Base-by-base conservation (phyloP, 2,113 vertebrate species). In the Machaerirhynchus nigripectus region DNA sequence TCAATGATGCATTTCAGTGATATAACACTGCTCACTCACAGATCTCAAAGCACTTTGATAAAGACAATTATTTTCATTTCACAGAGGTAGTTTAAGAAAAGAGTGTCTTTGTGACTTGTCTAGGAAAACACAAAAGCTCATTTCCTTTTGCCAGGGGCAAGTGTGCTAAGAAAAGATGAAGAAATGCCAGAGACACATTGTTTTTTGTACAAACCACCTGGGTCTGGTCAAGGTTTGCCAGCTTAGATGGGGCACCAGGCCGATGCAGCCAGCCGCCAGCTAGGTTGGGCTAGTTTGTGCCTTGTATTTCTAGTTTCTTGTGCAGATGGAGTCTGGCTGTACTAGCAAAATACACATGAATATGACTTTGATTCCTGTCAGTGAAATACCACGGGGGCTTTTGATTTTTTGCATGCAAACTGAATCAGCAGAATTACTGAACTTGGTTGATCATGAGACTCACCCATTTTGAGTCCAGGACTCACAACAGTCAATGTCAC, bases 341-440 rank as follows among this genome's bases (percentile, higher is more conserved):
- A 77, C 30, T 35, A 60, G 27, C 5, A 87, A 95, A 93, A 82
- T n/a, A 67, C 17, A 47, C 27, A 9, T 0, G 1, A 35, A 67
- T 35, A 47, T 84, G 35, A 47, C 37, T 70, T 84, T 2, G 11
- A 4, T 27, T 84, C 56, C 31, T 65, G 24, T 27, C 13, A 57
- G 42, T 33, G 37, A 77, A 84, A 63, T 42, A 71, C 16, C 9
- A 11, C 21, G 11, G n/a, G 37, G 14, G 11, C 17, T 91, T 86
- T 89, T 33, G n/a, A 23, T 21, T 75, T 9, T 84, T 77, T 0
- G 0, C 1, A 0, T 64, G 64, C n/a, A 74, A 89, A 86, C 28
- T 28, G 60, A 74, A 55, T 47, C 12, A 26, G 30, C 46, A 60
- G 79, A 68, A 50, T 49, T 92, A 56, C 31, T 0, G 6, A 89